phyloP scores from a whole-genome alignment of 2,888 invertebrate genomes.

The Cecidostiba fungosa region DNA sequence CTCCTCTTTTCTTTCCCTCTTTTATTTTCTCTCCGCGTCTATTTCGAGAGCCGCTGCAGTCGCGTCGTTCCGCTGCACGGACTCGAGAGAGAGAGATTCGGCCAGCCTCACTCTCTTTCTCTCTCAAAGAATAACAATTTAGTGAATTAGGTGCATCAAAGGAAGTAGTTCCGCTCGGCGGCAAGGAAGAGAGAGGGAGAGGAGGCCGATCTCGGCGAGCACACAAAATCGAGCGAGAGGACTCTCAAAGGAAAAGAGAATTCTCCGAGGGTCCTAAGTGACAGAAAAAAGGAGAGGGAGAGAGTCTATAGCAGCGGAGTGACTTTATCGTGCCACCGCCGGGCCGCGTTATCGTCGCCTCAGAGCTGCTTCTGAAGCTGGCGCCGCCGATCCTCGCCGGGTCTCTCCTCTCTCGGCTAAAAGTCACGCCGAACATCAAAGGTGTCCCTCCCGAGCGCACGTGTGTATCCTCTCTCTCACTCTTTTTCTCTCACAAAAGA shows the following conservation, averaged over 20 bases:
- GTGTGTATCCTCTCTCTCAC: background rate
- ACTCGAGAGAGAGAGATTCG: background rate
- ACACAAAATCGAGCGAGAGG: slow-evolving; percentile 60
- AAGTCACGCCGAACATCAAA: slow-evolving; percentile 70
- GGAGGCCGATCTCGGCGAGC: background rate
- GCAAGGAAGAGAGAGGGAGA: slow-evolving; percentile 34
- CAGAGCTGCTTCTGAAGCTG: background rate
- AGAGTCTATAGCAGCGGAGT: slow-evolving; percentile 43
- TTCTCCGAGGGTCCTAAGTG: slow-evolving; percentile 68
- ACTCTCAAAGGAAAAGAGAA: slow-evolving; percentile 65
- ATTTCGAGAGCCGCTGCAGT: background rate
- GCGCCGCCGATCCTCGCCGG: slow-evolving; percentile 20
- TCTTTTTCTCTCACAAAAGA: slow-evolving; percentile 17
- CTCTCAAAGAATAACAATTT: slow-evolving; percentile 77
- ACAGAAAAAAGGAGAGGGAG: slow-evolving; percentile 67
- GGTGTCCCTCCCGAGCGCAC: slow-evolving; percentile 45
- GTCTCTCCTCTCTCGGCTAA: slow-evolving; percentile 55
- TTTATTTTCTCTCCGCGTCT: background rate
- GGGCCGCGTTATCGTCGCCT: slow-evolving; percentile 34
- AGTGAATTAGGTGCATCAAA: slow-evolving; percentile 75
- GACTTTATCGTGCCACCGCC: slow-evolving; percentile 22
- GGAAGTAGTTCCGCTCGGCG: slow-evolving; percentile 63
- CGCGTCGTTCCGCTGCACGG: background rate
- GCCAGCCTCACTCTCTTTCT: background rate
- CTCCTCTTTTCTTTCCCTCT: background rate